Percentiles rank a stretch among this genome's conserved stretches.
Conservation (phyloP, 1,140 invertebrate genomes). For the Cydia pomonella region DNA sequence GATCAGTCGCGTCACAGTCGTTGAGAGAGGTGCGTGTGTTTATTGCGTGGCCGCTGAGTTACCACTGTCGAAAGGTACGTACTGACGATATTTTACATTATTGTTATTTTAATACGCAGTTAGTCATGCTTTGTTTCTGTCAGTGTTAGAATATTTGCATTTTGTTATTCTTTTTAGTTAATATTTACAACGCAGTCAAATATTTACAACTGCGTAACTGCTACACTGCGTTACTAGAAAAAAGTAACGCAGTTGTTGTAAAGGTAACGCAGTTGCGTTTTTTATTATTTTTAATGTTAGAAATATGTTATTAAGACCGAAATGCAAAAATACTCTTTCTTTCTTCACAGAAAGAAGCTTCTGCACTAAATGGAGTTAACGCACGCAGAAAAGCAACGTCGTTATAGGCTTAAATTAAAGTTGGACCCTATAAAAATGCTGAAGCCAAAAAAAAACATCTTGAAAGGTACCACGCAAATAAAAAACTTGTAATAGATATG, state of each 20-base stretch:
- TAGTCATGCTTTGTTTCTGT: neutral
- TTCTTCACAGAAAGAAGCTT: slow-evolving; percentile 18
- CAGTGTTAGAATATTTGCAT: too few relatives aligned
- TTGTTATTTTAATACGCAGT: slow-evolving; percentile 7
- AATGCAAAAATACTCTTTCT: slow-evolving; percentile 17
- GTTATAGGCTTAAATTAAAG: slow-evolving; percentile 3
- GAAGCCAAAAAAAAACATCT: slow-evolving; percentile 19
- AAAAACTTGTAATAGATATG: too few relatives aligned
- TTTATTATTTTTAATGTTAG: slow-evolving; percentile 10
- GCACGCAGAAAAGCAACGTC: neutral
- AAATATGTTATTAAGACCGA: slow-evolving; percentile 10
- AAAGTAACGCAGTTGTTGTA: slow-evolving; percentile 3
- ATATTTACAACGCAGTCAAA: neutral
- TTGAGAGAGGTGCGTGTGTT: slow-evolving; percentile 33
- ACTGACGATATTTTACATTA: slow-evolving; percentile 11
- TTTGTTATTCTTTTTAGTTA: too few relatives aligned
- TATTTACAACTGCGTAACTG: slow-evolving; percentile 1
- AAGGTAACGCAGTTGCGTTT: slow-evolving; percentile 3
- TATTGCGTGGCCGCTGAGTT: slow-evolving; percentile 23
- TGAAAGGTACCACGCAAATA: too few relatives aligned
- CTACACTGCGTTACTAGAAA: slow-evolving; percentile 3
- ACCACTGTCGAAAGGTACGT: slow-evolving; percentile 1
- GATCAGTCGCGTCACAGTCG: slow-evolving; percentile 18
- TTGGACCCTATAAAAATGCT: neutral
- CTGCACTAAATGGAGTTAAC: slow-evolving; percentile 20